Percentiles rank a stretch among this genome's conserved stretches.
phyloP scores from a whole-genome alignment of 2,797 vertebrate genomes.

The Syngnathus rostellatus region DNA sequence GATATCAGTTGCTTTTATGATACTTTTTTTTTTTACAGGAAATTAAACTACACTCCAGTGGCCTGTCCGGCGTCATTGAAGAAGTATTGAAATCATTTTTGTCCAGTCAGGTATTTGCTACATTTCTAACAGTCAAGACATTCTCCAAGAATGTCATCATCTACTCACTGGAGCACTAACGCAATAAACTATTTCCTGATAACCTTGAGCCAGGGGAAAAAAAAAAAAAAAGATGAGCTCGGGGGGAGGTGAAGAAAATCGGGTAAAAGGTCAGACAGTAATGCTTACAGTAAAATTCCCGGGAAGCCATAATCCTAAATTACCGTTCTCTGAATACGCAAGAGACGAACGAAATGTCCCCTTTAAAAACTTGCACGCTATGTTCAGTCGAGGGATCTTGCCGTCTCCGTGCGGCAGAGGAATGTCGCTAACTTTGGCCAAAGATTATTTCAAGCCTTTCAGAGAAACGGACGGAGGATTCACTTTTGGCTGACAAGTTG shows the following conservation, averaged over 20 bases:
- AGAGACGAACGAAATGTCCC: conserved; percentile 12
- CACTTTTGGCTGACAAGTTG: not conserved
- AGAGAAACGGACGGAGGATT: conserved; percentile 4
- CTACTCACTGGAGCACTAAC: not conserved
- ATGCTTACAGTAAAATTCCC: not conserved
- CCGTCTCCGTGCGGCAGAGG: conserved; percentile 13
- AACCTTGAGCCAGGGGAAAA: conserved; percentile 3
- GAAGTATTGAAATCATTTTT: not conserved
- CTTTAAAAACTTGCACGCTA: conserved; percentile 17
- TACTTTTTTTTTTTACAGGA: not conserved
- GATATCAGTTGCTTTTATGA: not conserved
- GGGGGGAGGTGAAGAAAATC: conserved; percentile 2
- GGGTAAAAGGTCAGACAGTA: conserved; percentile 8
- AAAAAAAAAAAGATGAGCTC: conserved; percentile 4
- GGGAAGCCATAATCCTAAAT: conserved; percentile 6
- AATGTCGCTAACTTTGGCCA: conserved; percentile 38
- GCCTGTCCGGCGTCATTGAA: not conserved
- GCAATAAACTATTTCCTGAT: conserved; percentile 1
- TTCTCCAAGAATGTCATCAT: not conserved
- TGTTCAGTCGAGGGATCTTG: conserved; percentile 29
- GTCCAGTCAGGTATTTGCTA: conserved; percentile 30
- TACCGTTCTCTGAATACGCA: conserved; percentile 17
- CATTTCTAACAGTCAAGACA: conserved; percentile 1
- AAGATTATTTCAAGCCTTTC: conserved; percentile 19
- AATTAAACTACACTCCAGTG: not conserved